Evolutionary conservation across 2,113 vertebrate species (phyloP).

Genomic region (Boleophthalmus pectinirostris): DNA sequence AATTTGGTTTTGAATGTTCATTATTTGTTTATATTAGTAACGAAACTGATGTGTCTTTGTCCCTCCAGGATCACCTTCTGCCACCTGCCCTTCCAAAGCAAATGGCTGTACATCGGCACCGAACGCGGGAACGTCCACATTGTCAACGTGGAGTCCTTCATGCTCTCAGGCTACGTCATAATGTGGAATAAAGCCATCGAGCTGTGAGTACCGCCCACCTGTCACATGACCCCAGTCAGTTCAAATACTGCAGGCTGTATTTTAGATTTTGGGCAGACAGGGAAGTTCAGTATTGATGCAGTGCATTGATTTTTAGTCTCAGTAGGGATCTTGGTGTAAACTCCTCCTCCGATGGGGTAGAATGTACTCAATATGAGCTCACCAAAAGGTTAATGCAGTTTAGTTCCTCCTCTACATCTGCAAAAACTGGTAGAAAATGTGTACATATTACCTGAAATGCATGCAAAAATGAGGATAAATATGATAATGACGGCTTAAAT

Average conservation of each 20-base stretch:
- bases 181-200: conserved; percentile 99
- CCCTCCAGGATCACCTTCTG: conserved; percentile 94
- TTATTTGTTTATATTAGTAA: background rate
- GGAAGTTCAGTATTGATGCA: background rate
- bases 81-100: conserved; percentile 99
- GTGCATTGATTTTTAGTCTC: conserved; percentile 35
- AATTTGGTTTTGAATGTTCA: background rate
- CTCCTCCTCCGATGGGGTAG: conserved; percentile 19
- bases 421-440: background rate
- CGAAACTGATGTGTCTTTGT: conserved; percentile 24
- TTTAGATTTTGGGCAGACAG: background rate
- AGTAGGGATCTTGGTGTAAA: conserved; percentile 23
- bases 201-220: conserved; percentile 85
- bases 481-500: too few species aligned
- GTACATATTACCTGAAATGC: too few species aligned
- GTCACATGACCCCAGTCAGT: background rate
- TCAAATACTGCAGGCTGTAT: background rate
- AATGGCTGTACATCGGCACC: conserved; percentile 97
- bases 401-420: conserved; percentile 4
- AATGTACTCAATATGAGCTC: conserved; percentile 21
- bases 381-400: conserved; percentile 35
- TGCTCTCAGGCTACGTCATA: conserved; percentile 99
- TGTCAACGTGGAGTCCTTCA: conserved; percentile 98
- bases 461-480: too few species aligned
- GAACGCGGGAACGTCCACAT: conserved; percentile 98